phyloP scores from a whole-genome alignment of 2,113 vertebrate genomes.

The Phylloscopus trochiloides region DNA sequence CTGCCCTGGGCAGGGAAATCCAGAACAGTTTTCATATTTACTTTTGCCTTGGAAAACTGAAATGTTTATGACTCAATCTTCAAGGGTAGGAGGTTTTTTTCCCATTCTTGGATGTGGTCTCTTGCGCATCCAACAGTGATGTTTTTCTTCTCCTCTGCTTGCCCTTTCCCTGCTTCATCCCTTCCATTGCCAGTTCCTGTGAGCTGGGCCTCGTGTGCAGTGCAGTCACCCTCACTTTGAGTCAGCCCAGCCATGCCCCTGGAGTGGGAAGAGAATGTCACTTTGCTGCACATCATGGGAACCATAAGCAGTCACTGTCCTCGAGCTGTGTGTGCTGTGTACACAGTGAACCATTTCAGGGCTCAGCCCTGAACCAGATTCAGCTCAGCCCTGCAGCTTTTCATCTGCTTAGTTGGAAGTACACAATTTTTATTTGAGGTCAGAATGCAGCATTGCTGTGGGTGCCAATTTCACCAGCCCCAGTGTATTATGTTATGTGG shows the following conservation, averaged over 20 bases:
- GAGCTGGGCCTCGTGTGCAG: neutral
- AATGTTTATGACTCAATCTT: slow-evolving; percentile 19
- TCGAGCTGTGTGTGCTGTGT: neutral
- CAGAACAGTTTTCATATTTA: neutral
- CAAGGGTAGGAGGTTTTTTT: neutral
- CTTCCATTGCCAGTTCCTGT: neutral
- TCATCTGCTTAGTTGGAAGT: neutral
- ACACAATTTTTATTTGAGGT: neutral
- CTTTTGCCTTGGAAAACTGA: slow-evolving; percentile 19
- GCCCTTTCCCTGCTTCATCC: neutral
- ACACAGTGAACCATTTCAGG: neutral
- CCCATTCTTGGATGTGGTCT: neutral
- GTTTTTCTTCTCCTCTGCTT: neutral
- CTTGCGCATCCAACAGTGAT: neutral
- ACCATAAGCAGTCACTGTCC: neutral
- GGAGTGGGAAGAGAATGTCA: neutral
- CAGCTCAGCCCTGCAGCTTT: neutral
- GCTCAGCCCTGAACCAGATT: too few species aligned
- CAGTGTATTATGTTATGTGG: neutral
- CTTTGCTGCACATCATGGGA: neutral
- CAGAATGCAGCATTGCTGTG: neutral
- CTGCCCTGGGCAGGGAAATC: neutral
- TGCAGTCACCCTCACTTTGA: neutral
- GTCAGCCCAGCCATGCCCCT: neutral
- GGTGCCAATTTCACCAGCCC: neutral